Evolutionary conservation across 2,888 invertebrate genomes (phyloP).

Genomic region (Pseudolycoriella hygida): DNA sequence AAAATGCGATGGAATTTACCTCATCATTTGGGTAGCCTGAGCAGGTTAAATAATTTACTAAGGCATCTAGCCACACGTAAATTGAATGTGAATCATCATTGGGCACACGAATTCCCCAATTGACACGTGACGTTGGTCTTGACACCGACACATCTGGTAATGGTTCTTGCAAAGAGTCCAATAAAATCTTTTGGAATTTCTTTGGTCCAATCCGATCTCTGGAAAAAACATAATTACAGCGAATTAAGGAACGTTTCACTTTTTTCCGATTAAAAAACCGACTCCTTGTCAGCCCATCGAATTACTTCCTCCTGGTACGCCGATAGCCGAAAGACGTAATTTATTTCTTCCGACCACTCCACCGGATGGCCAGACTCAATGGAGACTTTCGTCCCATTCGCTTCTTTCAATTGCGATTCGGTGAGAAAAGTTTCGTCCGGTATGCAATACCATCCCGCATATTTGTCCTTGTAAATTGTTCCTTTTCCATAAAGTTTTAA

Average conservation of each 20-base stretch:
- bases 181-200: slow-evolving; percentile 54
- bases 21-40: slow-evolving; percentile 54
- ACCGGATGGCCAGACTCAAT: slow-evolving; percentile 71
- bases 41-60: slow-evolving; percentile 84
- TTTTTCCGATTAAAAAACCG: slow-evolving; percentile 11
- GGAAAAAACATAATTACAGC: no score
- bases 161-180: slow-evolving; percentile 42
- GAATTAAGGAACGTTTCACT: slow-evolving; percentile 1
- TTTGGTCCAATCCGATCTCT: slow-evolving; percentile 40
- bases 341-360: slow-evolving; percentile 86
- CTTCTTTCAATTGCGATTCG: slow-evolving; percentile 47
- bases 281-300: slow-evolving; percentile 56
- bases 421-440: slow-evolving; percentile 87
- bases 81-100: slow-evolving; percentile 65
- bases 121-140: slow-evolving; percentile 58
- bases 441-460: slow-evolving; percentile 91
- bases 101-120: slow-evolving; percentile 88
- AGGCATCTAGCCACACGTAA: slow-evolving; percentile 97
- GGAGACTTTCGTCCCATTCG: slow-evolving; percentile 49
- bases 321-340: slow-evolving; percentile 82
- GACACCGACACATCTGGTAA: slow-evolving; percentile 83
- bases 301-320: slow-evolving; percentile 53
- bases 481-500: slow-evolving; percentile 34
- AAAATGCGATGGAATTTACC: no score
- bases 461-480: slow-evolving; percentile 63